Evolutionary conservation across 1,140 invertebrate genomes (phyloP), one percentile per base, ranked within the genome.

Genomic region (Stratiolaelaps scimitus): DNA sequence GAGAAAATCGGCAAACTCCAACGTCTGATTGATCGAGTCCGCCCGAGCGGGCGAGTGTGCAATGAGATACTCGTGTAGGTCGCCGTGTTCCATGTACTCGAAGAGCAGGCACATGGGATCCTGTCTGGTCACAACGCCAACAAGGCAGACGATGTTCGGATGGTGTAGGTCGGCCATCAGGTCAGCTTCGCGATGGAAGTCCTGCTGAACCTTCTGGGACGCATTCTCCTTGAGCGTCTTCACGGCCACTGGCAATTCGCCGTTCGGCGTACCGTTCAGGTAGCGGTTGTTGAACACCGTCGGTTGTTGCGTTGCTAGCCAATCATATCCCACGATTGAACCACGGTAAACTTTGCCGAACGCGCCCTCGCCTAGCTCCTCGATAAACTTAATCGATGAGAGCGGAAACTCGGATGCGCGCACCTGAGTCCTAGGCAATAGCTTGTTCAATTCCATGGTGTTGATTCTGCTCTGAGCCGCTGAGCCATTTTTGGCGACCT

Each of bases 261-360:
- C 74, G 48, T 74, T 74, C 70, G 20, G 76, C 17, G 53, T 60
- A 4, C 53, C 53, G 23, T 60, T 60, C 53, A 60, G 20, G 53
- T 19, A 60, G 17, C 53, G 53, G 74, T 66, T 79, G 44, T 66
- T 64, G 47, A 67, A 23, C 43, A 47, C 46, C 77, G 60, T 74
- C 73, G 67, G 82, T 82, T 65, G 81, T 81, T 29, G 82, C 81
- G 70, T 78, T 78, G 68, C 78, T 68, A 69, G 15, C 69, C 70
- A 44, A 66, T 73, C 75, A 19, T 73, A 71, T 43, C 77, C 76
- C 75, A 85, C 81, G n/a, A 95, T 76, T 76, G 95, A 89, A 1
- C 92, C 93, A 78, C 92, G 92, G 72, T 89, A 94, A 0, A 92
- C 89, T 80, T 93, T 89, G 80, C 92, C 93, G 78, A 95, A 98